Conservation (phyloP, 2,113 vertebrate genomes). For the Marmota monax region DNA sequence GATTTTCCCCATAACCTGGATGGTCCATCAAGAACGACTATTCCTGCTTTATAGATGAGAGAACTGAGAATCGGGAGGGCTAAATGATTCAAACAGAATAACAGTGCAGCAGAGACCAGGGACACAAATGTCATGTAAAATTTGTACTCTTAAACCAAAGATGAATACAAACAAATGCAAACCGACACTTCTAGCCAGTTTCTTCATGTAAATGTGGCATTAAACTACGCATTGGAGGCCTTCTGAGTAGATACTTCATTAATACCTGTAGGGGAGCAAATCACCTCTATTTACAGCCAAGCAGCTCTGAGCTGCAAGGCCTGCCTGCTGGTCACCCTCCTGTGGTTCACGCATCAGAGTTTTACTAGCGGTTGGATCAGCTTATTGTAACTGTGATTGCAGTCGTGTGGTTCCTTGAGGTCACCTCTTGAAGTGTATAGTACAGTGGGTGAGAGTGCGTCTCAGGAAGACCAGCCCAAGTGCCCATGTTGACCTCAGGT, state of each 20-base stretch:
- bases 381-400: neutral
- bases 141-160: slow-evolving; percentile 25
- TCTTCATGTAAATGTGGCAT: neutral
- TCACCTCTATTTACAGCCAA: neutral
- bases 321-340: neutral
- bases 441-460: neutral
- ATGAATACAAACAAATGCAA: neutral
- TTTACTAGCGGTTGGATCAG: neutral
- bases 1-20: neutral
- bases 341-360: neutral
- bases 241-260: neutral
- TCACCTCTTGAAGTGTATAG: neutral
- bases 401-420: neutral
- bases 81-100: neutral
- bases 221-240: neutral
- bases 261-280: neutral
- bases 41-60: neutral
- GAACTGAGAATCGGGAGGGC: neutral
- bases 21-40: neutral
- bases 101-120: neutral
- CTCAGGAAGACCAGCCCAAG: neutral
- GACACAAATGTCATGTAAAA: neutral
- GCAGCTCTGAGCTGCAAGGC: neutral
- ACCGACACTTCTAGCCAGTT: neutral
- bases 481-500: neutral